Evolutionary conservation across 2,113 vertebrate genomes (phyloP).

Genomic region (Tetraodon nigroviridis): DNA sequence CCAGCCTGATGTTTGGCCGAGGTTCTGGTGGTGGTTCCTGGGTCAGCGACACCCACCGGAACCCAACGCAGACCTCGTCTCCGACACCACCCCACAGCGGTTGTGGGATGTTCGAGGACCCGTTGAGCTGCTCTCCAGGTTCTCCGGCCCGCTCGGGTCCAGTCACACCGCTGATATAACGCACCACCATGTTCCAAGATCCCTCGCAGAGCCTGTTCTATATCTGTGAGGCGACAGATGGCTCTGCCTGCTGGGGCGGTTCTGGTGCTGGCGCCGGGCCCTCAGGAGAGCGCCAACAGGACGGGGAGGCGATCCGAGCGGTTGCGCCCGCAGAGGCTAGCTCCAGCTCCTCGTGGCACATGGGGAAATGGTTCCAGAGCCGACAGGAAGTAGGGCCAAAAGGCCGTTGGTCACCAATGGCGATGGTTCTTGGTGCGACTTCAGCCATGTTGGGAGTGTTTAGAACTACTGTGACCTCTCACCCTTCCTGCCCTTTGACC

Average conservation of each 20-base stretch:
- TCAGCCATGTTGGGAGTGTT: too few species aligned
- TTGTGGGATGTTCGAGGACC: too few species aligned
- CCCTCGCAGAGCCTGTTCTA: slow-evolving; percentile 46
- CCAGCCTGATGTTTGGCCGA: too few species aligned
- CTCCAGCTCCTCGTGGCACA: not conserved
- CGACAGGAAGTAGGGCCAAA: slow-evolving; percentile 3
- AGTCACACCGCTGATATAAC: slow-evolving; percentile 20
- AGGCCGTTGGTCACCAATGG: too few species aligned
- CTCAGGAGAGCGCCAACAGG: slow-evolving; percentile 52
- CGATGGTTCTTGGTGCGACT: too few species aligned
- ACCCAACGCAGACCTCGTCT: too few species aligned
- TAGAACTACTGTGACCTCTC: too few species aligned
- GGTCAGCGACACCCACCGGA: too few species aligned
- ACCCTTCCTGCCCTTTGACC: not conserved
- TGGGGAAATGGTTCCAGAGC: slow-evolving; percentile 44
- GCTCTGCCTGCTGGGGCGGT: slow-evolving; percentile 59
- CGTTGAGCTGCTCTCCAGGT: too few species aligned
- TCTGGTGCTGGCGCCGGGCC: slow-evolving; percentile 60
- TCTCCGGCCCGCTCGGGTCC: too few species aligned
- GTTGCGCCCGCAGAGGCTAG: not conserved
- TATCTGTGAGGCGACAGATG: slow-evolving; percentile 69
- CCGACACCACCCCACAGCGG: too few species aligned
- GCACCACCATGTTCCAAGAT: slow-evolving; percentile 52
- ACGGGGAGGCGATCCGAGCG: slow-evolving; percentile 24
- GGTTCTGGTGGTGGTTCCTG: too few species aligned